These are phyloP conservation scores for Ictidomys tridecemlineatus DNA, from an alignment of 2,113 vertebrate species.

Conservation along the genomic window DNA sequence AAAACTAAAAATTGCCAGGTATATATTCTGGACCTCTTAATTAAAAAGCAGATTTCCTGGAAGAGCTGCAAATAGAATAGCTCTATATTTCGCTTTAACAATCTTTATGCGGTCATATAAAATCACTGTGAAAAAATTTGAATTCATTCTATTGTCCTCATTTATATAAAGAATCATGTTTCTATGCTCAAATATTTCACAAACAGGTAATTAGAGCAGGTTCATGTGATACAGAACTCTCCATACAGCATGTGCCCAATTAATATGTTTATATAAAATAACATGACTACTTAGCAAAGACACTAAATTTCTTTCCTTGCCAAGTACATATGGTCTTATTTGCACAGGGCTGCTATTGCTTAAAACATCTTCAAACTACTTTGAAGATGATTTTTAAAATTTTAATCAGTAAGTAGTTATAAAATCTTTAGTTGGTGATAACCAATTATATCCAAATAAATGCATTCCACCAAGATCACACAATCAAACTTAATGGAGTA, in stretches of 20 bases:
- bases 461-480: slow-evolving; percentile 22
- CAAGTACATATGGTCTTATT: neutral
- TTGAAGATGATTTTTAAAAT: slow-evolving; percentile 1
- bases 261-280: slow-evolving; percentile 35
- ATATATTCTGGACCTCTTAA: slow-evolving; percentile 34
- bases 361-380: slow-evolving; percentile 12
- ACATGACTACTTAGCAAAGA: neutral
- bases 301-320: neutral
- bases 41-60: neutral
- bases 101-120: neutral
- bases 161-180: slow-evolving; percentile 3
- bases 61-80: neutral
- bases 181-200: slow-evolving; percentile 23
- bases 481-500: neutral
- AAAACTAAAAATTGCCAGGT: neutral
- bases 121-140: slow-evolving; percentile 16
- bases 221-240: slow-evolving; percentile 1
- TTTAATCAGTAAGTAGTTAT: slow-evolving; percentile 33
- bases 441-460: slow-evolving; percentile 31
- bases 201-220: neutral
- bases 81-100: neutral
- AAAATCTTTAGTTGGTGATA: neutral
- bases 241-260: neutral
- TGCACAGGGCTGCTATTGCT: neutral
- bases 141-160: slow-evolving; percentile 48